Evolutionary conservation across 2,113 vertebrate species (phyloP), one percentile per base, ranked within the genome.

Genomic region (Tichodroma muraria): DNA sequence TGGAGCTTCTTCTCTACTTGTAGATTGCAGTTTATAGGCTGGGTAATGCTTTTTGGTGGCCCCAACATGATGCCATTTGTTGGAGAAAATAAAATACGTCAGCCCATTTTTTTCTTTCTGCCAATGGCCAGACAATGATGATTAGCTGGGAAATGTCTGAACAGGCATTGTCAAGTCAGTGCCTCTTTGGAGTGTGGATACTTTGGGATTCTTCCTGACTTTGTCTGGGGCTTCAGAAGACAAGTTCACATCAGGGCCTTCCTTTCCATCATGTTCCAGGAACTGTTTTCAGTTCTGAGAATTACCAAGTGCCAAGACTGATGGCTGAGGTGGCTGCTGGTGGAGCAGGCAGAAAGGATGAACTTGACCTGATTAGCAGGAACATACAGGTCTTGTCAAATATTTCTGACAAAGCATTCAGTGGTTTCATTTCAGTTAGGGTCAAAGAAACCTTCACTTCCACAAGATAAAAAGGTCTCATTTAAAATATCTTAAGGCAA

Each of bases 301-400:
- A 88, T 85, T 96, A 83, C 30, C 1, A 6, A 59, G 71, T 54
- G 59, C 38, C 1, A 1, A 53, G 63, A 45, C 33, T 65, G 54
- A 45, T 5, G 2, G 37, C n/a, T 92, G 89, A 90, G 70, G 19
- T 80, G 35, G 60, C 53, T 94, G 45, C 56, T 85, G 56, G 73
- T 81, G 53, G 61, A 85, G n/a, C n/a, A 76, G 47, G 35, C 52
- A 70, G 59, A 89, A 42, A 2, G 0, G 72, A 73, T 54, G 30
- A 94, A 83, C 76, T 86, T 71, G 76, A 93, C 88, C 90, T 77
- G 60, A 47, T 68, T 79, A 95, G 78, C 70, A 76, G 65, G 88
- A 95, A 92, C 90, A 80, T 16, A 71, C 15, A 60, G 95, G 85
- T 73, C 82, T 50, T 77, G 33, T 38, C 23, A 37, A 31, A 66